phyloP scores from a whole-genome alignment of 1,140 invertebrate genomes.

The Grapholita molesta region DNA sequence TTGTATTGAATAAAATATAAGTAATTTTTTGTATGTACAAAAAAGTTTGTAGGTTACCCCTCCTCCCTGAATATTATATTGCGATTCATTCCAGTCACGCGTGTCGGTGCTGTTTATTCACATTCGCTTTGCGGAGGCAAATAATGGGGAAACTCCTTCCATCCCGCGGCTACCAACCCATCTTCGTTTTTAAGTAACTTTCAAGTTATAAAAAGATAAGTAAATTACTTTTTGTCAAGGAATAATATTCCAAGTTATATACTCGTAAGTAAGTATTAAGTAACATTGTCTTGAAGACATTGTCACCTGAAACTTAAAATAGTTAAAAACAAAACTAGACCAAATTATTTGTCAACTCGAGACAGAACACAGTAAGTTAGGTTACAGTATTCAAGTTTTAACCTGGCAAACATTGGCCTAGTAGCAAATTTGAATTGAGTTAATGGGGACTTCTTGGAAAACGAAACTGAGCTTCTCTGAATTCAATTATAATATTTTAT shows the following conservation, averaged over 20 bases:
- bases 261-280: too few species aligned
- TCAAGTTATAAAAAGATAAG: background rate
- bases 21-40: conserved; percentile 43
- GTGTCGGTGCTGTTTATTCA: conserved; percentile 55
- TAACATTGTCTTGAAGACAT: too few species aligned
- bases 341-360: background rate
- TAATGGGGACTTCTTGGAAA: background rate
- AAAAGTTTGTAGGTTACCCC: conserved; percentile 40
- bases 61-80: conserved; percentile 40
- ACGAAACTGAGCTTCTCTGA: conserved; percentile 36
- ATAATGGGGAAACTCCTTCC: conserved; percentile 57
- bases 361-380: background rate
- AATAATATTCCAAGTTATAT: too few species aligned
- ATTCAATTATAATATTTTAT: conserved; percentile 47
- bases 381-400: background rate
- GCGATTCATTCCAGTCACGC: conserved; percentile 61
- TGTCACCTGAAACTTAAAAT: too few species aligned
- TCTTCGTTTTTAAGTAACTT: background rate
- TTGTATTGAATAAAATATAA: conserved; percentile 47
- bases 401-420: background rate
- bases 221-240: background rate
- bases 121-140: conserved; percentile 54
- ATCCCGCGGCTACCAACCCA: background rate
- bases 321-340: background rate
- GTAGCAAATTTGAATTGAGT: background rate